Base-by-base conservation (phyloP, 2,113 vertebrate species). In the Ellobius talpinus region DNA sequence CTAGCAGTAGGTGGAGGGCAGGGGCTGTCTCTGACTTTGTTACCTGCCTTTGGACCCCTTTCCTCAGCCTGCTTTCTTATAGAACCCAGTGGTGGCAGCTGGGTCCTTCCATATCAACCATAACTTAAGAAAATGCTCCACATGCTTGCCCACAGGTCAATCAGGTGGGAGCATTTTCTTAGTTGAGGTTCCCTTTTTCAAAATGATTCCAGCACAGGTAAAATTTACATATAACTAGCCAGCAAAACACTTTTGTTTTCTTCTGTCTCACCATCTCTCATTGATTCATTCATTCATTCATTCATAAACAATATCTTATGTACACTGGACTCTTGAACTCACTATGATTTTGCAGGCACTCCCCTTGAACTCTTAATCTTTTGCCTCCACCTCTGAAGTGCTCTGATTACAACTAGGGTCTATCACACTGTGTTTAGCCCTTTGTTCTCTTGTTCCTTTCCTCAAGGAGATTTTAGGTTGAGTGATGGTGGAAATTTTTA, bases 401-500 rank as follows among this genome's bases (percentile, higher is more conserved):
- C 19, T 93, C 24, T 10, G 31, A 91, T 82, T 77, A 88, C 50
- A 87, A 50, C 7, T 52, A 23, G 21, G 45, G 47, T 23, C 45
- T 52, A 72, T 12, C 11, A 87, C 47, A 87, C 6, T 39, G 61
- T n/a, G 65, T 52, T 84, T 90, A 76, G 87, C 84, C 55, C 63
- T 61, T n/a, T 47, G 5, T 93, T 90, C 42, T 89, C n/a, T 24
- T 77, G 7, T 89, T 95, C 87, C 24, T 97, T 82, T 93, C 74
- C 73, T 92, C 3, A 70, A 85, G 50, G 90, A 77, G 16, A 89
- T 95, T 93, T 95, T 84, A 91, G 68, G 39, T 16, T 50, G 78
- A 66, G 55, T 19, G 1, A 96, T 85, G n/a, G 61, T 36, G 52
- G 58, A 82, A 29, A 76, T 13, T 87, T 74, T 87, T 76, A 65